A percentile compares a stretch with the other conserved stretches of the same genome.
Conservation (phyloP, 2,888 invertebrate species). For the Hirtodrosophila trivittata region DNA sequence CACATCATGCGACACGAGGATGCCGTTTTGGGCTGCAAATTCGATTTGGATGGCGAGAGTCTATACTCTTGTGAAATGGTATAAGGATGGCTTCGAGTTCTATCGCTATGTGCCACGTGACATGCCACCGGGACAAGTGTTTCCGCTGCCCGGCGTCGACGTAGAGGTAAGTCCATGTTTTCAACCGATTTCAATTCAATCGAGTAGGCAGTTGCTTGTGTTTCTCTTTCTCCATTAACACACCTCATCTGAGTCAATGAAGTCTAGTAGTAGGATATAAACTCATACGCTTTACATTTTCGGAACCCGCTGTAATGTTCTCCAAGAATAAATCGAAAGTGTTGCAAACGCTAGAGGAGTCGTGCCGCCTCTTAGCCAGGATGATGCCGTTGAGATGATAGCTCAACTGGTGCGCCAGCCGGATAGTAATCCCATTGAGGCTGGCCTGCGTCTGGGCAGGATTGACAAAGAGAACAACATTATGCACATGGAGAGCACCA, state of each 20-base stretch:
- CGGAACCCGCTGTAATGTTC: constrained; percentile 40
- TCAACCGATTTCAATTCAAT: constrained; percentile 6
- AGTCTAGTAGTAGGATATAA: constrained; percentile 8
- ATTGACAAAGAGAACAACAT: constrained; percentile 35
- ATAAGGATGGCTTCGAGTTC: constrained; percentile 95
- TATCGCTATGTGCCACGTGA: constrained; percentile 94
- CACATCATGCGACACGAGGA: constrained; percentile 92
- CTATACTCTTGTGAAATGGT: constrained; percentile 96
- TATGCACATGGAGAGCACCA: constrained; percentile 51
- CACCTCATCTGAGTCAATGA: constrained; percentile 37
- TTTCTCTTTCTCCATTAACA: neutral
- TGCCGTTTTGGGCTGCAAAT: constrained; percentile 91
- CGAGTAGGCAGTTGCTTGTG: constrained; percentile 29
- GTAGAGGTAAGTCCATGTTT: constrained; percentile 89
- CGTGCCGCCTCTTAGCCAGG: constrained; percentile 40
- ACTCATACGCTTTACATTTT: constrained; percentile 32
- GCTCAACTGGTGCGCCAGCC: constrained; percentile 59
- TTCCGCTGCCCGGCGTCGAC: constrained; percentile 91
- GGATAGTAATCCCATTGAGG: constrained; percentile 41
- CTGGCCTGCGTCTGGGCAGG: constrained; percentile 28
- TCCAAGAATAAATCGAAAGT: constrained; percentile 63
- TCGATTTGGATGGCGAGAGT: constrained; percentile 91
- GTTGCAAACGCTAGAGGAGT: constrained; percentile 50
- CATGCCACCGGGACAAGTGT: constrained; percentile 91
- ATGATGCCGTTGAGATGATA: constrained; percentile 51